Conservation (phyloP, 2,113 vertebrate genomes). For the Naja naja region DNA sequence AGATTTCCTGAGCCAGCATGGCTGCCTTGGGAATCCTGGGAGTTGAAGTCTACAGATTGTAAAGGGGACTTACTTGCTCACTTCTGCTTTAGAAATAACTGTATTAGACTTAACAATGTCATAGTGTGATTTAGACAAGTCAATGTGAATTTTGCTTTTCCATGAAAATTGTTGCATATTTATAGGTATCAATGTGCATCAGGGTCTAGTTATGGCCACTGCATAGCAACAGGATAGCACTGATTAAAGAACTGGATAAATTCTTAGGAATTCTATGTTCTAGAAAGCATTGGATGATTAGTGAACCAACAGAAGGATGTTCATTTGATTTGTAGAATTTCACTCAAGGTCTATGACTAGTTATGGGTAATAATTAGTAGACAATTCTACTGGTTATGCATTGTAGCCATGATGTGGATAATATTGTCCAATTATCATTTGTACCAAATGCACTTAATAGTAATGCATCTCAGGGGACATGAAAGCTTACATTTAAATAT, state of each 20-base stretch:
- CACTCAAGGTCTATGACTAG: not conserved
- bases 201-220: not conserved
- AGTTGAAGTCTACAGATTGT: not conserved
- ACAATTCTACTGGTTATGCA: not conserved
- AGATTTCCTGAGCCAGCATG: not conserved
- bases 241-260: not conserved
- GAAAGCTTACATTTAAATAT: slow-evolving; percentile 15
- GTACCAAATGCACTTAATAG: slow-evolving; percentile 21
- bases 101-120: not conserved
- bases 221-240: not conserved
- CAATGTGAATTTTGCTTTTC: not conserved
- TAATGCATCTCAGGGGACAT: slow-evolving; percentile 29
- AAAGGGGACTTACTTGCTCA: not conserved
- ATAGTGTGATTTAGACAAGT: not conserved
- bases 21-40: not conserved
- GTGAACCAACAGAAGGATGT: no score
- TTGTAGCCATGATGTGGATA: not conserved
- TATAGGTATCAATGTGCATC: not conserved
- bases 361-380: not conserved
- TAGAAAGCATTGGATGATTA: not conserved
- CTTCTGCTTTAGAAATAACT: not conserved
- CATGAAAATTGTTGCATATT: not conserved
- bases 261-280: not conserved
- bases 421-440: not conserved
- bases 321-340: not conserved